phyloP scores from a whole-genome alignment of 2,113 vertebrate species.

The Diphyllodes magnificus region DNA sequence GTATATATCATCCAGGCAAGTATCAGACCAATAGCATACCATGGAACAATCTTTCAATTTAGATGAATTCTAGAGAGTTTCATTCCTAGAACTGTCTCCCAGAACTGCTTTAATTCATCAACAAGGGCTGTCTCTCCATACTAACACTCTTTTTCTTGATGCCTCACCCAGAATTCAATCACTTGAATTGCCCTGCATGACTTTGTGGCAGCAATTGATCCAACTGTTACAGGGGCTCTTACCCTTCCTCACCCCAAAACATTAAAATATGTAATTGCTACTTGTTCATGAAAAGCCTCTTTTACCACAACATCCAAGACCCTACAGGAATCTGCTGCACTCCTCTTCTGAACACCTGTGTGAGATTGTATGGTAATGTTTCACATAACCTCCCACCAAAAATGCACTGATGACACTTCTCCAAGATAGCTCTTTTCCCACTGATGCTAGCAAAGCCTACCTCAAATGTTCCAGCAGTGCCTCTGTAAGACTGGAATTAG shows the following conservation, averaged over 20 bases:
- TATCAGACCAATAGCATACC: neutral
- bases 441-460: neutral
- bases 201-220: neutral
- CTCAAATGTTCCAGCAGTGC: neutral
- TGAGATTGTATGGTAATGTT: neutral
- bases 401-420: neutral
- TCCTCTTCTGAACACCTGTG: neutral
- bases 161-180: neutral
- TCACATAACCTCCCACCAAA: neutral
- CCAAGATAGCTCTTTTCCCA: neutral
- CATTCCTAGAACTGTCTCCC: neutral
- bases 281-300: neutral
- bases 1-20: neutral
- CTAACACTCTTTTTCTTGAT: neutral
- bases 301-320: neutral
- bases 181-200: neutral
- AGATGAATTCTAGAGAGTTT: neutral
- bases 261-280: neutral
- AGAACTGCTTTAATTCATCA: neutral
- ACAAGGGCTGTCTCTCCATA: neutral
- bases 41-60: neutral
- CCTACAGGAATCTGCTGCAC: neutral
- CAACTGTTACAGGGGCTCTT: neutral
- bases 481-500: neutral
- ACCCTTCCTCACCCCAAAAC: neutral